Evolutionary conservation across 1,140 invertebrate species (phyloP).

Genomic region (Pogonomyrmex californicus): DNA sequence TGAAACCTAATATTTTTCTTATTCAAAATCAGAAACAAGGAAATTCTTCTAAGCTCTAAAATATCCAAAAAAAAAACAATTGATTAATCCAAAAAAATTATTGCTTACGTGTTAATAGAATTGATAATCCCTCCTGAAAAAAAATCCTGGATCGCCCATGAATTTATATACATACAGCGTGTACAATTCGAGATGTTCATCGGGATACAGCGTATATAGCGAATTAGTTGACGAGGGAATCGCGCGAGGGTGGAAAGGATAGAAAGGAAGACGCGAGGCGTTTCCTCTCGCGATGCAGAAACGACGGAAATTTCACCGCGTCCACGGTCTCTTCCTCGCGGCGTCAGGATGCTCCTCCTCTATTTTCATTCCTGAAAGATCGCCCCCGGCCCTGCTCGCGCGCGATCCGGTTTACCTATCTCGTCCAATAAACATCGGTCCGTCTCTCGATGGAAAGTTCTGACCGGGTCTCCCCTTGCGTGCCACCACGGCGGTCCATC

Average conservation of each 20-base stretch:
- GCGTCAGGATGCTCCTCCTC: slow-evolving; percentile 71
- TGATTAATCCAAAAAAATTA: too few relatives aligned
- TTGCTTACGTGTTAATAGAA: too few relatives aligned
- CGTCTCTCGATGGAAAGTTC: slow-evolving; percentile 72
- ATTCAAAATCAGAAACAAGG: too few relatives aligned
- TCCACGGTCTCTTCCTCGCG: slow-evolving; percentile 53
- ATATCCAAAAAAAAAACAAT: too few relatives aligned
- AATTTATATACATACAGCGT: neutral
- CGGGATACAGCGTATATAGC: neutral
- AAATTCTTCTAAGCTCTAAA: too few relatives aligned
- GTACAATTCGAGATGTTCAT: neutral
- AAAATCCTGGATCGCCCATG: too few relatives aligned
- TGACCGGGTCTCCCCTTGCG: slow-evolving; percentile 61
- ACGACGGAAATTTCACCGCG: slow-evolving; percentile 71
- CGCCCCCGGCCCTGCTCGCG: slow-evolving; percentile 71
- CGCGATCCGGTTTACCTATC: slow-evolving; percentile 85
- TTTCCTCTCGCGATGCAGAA: slow-evolving; percentile 71
- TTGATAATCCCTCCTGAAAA: too few relatives aligned
- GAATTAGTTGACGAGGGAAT: neutral
- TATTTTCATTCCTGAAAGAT: slow-evolving; percentile 84
- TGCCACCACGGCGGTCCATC: neutral
- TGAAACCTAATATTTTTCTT: too few relatives aligned
- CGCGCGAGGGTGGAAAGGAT: neutral
- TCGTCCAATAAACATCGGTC: slow-evolving; percentile 84
- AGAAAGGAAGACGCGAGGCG: neutral